Evolutionary conservation across 1,140 invertebrate species (phyloP), one percentile per base, ranked within the genome.

Genomic region (Agraylea sexmaculata): DNA sequence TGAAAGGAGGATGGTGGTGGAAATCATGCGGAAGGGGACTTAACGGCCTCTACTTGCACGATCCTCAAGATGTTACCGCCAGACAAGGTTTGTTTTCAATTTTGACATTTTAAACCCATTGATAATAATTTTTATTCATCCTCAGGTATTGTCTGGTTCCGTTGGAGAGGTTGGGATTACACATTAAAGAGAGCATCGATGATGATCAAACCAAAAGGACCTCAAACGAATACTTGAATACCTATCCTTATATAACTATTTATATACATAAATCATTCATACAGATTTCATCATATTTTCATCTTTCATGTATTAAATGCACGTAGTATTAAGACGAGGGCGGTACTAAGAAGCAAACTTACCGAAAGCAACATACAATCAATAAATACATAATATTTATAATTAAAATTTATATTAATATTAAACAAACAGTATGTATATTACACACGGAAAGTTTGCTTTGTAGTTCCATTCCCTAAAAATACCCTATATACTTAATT

Each of bases 1-100:
- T 90, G 28, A 89, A 90, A 66, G 87, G 87, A 30, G 87, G 87
- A 3, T 91, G 87, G 87, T 91, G 87, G 87, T 90, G 86, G 87
- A 87, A 89, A 54, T 87, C 84, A 1, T 91, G 87, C 54, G 87
- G 87, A 17, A 67, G 87, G 53, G 86, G 85, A 13, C 70, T 91
- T 12, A 90, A 90, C 56, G 86, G 87, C 12, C 69, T 89, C 20
- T 90, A 90, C 55, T 64, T 89, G 19, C 86, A 87, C 51, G 83
- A 88, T 60, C 85, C 84, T 3, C 84, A 87, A 58, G 85, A 89
- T 60, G 68, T 87, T 36, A 87, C 85, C 19, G 87, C 87, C 27
- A 70, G 86, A 54, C 87, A 90, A 80, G 87, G 84, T 45, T 34
- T 31, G 13, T 8, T 10, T 31, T 6, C 13, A 13, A 10, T 31